Conservation (phyloP, 2,113 vertebrate species). For the Megalops atlanticus region DNA sequence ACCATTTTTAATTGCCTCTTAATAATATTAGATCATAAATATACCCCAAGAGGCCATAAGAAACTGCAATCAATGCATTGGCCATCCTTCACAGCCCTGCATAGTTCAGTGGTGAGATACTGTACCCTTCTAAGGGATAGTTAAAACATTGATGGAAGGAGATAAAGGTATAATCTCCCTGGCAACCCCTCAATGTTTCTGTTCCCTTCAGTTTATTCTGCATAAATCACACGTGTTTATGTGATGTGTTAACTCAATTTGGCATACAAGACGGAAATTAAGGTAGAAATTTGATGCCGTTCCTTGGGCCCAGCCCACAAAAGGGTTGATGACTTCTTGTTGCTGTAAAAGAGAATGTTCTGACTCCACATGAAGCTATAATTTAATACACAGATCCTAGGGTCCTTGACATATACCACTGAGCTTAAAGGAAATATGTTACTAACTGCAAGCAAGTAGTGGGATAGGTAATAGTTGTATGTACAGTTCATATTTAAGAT, state of each 20-base stretch:
- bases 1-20: neutral
- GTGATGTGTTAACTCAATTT: neutral
- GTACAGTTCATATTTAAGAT: no score
- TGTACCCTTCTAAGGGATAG: neutral
- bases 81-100: neutral
- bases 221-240: conserved; percentile 5
- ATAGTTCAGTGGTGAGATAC: conserved; percentile 1
- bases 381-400: neutral
- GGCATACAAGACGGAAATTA: neutral
- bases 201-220: neutral
- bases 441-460: neutral
- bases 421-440: neutral
- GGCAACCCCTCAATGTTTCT: neutral
- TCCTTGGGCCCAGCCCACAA: neutral
- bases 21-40: conserved; percentile 23
- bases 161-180: neutral
- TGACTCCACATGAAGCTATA: neutral
- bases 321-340: conserved; percentile 26
- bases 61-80: neutral
- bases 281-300: neutral
- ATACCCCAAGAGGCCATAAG: conserved; percentile 16
- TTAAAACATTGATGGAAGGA: neutral
- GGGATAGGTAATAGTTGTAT: no score
- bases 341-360: neutral
- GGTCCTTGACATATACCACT: no score